Evolutionary conservation across 1,140 invertebrate species (phyloP).

Genomic region (Macrobrachium nipponense): DNA sequence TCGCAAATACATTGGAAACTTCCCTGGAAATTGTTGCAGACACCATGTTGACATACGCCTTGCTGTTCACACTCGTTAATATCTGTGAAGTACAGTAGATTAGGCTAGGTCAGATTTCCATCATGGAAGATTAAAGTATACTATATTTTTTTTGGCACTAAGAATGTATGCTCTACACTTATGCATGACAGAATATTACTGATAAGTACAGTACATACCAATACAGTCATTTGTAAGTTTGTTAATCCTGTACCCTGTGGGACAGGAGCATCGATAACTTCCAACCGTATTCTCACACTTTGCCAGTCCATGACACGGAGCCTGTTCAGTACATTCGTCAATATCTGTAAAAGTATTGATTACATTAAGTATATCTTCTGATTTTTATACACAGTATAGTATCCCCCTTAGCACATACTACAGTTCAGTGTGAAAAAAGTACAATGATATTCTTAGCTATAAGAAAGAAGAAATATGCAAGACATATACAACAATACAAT

Average conservation of each 20-base stretch:
- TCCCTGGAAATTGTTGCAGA: conserved; percentile 80
- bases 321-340: conserved; percentile 76
- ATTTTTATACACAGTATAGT: not conserved
- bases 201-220: conserved; percentile 65
- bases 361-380: not conserved
- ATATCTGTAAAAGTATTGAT: conserved; percentile 72
- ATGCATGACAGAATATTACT: too few relatives aligned
- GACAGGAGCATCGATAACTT: conserved; percentile 79
- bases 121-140: not conserved
- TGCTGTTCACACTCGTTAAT: conserved; percentile 78
- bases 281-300: conserved; percentile 82
- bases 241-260: conserved; percentile 81
- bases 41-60: conserved; percentile 78
- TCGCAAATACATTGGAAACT: conserved; percentile 78
- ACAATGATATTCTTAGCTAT: not conserved
- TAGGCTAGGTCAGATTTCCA: too few relatives aligned
- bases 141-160: not conserved
- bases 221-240: conserved; percentile 71
- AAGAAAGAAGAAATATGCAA: not conserved
- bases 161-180: too few relatives aligned
- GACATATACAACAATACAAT: not conserved
- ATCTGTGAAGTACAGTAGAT: conserved; percentile 68
- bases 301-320: conserved; percentile 82
- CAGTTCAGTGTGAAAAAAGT: not conserved
- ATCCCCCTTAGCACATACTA: not conserved